These are phyloP conservation scores for Pseudopipra pipra DNA, from an alignment of 2,113 vertebrate genomes.

Conservation along the genomic window DNA sequence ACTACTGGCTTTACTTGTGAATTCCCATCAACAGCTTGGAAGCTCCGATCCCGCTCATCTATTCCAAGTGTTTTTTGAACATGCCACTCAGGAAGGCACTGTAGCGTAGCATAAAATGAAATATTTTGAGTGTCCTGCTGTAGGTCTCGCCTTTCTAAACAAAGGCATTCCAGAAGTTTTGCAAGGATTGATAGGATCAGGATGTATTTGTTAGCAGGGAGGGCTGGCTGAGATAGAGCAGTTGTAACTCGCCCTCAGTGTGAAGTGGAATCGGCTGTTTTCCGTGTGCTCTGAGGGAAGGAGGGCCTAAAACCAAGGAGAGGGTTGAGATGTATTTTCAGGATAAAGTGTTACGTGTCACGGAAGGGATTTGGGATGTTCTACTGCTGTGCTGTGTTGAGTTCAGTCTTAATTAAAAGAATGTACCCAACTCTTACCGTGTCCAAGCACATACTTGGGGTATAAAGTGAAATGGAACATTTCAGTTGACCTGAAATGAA, in stretches of 20 bases:
- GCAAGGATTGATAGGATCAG: slow-evolving; percentile 46
- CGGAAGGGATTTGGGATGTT: not conserved
- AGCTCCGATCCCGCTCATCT: not conserved
- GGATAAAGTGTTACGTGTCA: not conserved
- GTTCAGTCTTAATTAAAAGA: not conserved
- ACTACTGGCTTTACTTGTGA: not conserved
- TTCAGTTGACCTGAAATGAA: not conserved
- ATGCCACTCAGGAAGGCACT: slow-evolving; percentile 52
- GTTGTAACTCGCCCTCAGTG: not conserved
- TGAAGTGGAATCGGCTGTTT: not conserved
- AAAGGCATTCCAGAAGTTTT: slow-evolving; percentile 40
- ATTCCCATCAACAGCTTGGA: not conserved
- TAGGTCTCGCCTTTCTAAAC: slow-evolving; percentile 60
- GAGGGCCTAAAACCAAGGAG: not conserved
- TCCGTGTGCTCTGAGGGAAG: not conserved
- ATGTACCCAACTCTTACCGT: rapidly evolving
- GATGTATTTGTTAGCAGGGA: slow-evolving; percentile 24
- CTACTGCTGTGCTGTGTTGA: not conserved
- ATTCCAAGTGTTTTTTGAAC: not conserved
- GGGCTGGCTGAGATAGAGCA: not conserved
- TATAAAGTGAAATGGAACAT: not conserved
- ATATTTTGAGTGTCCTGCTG: slow-evolving; percentile 63
- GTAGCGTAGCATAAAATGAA: not conserved
- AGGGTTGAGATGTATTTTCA: not conserved
- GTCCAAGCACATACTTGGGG: rapidly evolving